A percentile compares a stretch with the other conserved stretches of the same genome.
Conservation (phyloP, 2,113 vertebrate genomes). For the Asarcornis scutulata region DNA sequence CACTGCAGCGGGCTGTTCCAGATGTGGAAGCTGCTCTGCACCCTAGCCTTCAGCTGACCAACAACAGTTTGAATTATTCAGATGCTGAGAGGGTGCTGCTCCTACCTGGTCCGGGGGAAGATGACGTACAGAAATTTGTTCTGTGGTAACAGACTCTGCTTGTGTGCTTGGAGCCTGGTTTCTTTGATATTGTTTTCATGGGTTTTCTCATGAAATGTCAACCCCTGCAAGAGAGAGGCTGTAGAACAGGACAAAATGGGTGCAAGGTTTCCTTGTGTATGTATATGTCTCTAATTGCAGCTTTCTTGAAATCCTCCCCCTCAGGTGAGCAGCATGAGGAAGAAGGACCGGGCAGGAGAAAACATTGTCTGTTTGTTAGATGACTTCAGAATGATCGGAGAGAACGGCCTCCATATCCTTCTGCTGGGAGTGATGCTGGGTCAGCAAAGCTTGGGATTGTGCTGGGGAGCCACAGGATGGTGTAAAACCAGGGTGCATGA, state of each 20-base stretch:
- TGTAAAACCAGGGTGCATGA: background rate
- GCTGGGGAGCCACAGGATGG: background rate
- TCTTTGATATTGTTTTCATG: background rate
- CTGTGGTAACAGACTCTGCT: background rate
- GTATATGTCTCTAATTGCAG: background rate
- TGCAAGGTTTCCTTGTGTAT: background rate
- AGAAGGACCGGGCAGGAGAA: conserved; percentile 72
- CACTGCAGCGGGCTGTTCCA: background rate
- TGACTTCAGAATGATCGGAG: conserved; percentile 85
- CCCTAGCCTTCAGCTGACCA: background rate
- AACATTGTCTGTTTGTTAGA: conserved; percentile 81
- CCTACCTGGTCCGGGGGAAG: background rate
- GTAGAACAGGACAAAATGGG: background rate
- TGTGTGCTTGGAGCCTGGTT: background rate
- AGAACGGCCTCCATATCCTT: conserved; percentile 88
- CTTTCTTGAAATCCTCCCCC: background rate
- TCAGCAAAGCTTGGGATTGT: background rate
- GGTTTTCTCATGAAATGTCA: background rate
- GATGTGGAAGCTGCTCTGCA: background rate
- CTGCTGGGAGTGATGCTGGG: background rate
- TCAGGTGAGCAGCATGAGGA: conserved; percentile 78
- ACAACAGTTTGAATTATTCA: background rate
- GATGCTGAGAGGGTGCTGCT: background rate
- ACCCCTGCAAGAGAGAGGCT: background rate
- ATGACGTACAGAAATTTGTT: background rate